A percentile compares a stretch with the other conserved stretches of the same genome.
Conservation (phyloP, 2,797 vertebrate species). For the Phalanger gymnotis region DNA sequence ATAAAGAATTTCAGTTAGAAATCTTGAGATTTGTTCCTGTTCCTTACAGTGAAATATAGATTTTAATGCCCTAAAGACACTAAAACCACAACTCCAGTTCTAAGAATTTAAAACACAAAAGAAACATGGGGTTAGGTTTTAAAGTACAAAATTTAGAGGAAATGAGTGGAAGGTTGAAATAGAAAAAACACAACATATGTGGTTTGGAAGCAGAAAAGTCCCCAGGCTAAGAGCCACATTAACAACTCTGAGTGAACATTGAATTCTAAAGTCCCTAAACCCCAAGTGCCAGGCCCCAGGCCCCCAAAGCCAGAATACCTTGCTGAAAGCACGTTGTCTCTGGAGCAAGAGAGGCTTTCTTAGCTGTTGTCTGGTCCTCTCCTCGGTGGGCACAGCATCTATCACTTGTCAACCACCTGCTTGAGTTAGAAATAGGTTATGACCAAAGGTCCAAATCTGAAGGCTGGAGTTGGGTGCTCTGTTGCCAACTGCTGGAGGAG, state of each 20-base stretch:
- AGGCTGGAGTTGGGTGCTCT: constrained; percentile 25
- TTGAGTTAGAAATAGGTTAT: constrained; percentile 50
- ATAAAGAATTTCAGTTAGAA: constrained; percentile 71
- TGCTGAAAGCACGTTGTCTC: not conserved
- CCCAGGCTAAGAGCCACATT: constrained; percentile 66
- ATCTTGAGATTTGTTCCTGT: constrained; percentile 70
- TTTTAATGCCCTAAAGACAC: constrained; percentile 72
- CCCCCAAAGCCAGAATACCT: not conserved
- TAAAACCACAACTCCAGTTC: constrained; percentile 62
- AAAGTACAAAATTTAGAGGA: constrained; percentile 54
- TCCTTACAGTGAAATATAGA: constrained; percentile 73
- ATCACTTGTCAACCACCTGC: constrained; percentile 58
- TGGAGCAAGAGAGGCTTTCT: rapidly evolving
- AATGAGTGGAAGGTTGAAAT: constrained; percentile 54
- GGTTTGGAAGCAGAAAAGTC: constrained; percentile 52
- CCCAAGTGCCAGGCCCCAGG: not conserved
- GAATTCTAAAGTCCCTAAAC: constrained; percentile 34
- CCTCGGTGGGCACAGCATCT: constrained; percentile 28
- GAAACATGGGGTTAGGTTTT: constrained; percentile 57
- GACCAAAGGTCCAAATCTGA: constrained; percentile 55
- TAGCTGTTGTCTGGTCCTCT: constrained; percentile 40
- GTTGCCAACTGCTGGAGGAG: constrained; percentile 12
- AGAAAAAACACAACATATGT: constrained; percentile 10
- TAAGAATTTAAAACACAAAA: constrained; percentile 65
- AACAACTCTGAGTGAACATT: not conserved